Evolutionary conservation across 2,888 invertebrate species (phyloP), one percentile per base, ranked within the genome.

Genomic region (Platycheirus rosarum): DNA sequence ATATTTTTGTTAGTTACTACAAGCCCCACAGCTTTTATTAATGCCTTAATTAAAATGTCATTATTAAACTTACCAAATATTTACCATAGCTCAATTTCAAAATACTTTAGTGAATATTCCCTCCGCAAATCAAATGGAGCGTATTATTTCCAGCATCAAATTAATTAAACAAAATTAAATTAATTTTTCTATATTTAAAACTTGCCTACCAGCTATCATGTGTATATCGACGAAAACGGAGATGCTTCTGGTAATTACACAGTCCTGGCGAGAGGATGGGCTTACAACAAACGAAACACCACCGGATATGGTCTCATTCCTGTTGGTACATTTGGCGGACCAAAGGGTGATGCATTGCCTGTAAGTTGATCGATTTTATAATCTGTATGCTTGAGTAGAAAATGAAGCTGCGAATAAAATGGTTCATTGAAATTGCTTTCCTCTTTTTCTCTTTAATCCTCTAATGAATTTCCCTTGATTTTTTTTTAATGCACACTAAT

Each of bases 211-310:
- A 96, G 97, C 44, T 97, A 97, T 89, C 94, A 95, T 92, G 95
- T 96, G n/a, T 95, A 96, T 88, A 97, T 98, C 93, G 97, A 98
- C 89, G 95, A 95, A 86, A 95, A 96, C 87, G 97, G 97, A 0
- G 97, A 98, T 88, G 96, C 97, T 0, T 97, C 97, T 88, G 98
- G 98, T 9, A 98, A 98, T 92, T 98, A 97, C 91, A 97, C 97
- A 0, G 92, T 98, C 82, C 92, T 98, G 85, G 94, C 95, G 2
- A 88, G 92, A 62, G 92, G 92, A 78, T 86, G 85, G 42, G 85
- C 91, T 62, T 86, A 91, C 49, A 87, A 89, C 85, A 87, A 84
- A 29, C 88, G 87, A 75, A 90, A 89, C 77, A 84, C 85, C 75
- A 88, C 87, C 32, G 87, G 87, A 8, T 93, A 93, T 86, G 97